These are phyloP conservation scores for Pterophyllum scalare DNA, from an alignment of 2,113 vertebrate species.

Conservation along the genomic window DNA sequence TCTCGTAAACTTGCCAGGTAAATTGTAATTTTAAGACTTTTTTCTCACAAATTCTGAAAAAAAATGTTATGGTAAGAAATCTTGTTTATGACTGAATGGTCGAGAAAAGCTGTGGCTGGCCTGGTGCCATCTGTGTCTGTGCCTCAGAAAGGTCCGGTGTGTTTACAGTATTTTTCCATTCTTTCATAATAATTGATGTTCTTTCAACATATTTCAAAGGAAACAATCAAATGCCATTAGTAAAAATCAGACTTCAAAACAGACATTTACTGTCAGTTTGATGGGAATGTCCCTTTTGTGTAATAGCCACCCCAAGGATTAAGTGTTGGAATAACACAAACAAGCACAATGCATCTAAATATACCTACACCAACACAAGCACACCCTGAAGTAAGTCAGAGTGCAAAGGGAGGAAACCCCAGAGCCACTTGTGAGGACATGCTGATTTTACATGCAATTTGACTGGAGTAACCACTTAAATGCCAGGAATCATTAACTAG, in stretches of 20 bases:
- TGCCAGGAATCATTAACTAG: not conserved
- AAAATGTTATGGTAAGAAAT: not conserved
- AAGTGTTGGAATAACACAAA: not conserved
- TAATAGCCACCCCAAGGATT: not conserved
- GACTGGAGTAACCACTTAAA: not conserved
- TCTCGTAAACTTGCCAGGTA: too few relatives aligned
- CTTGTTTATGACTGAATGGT: too few relatives aligned
- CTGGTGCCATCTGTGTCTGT: not conserved
- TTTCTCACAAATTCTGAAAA: not conserved
- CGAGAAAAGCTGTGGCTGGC: too few relatives aligned
- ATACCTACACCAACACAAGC: not conserved
- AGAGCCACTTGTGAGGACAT: not conserved
- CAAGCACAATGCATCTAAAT: not conserved
- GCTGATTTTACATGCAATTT: not conserved
- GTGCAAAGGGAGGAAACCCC: conserved; percentile 27
- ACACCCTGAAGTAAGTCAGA: not conserved
- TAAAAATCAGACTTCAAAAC: not conserved
- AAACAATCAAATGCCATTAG: not conserved
- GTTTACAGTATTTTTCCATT: not conserved
- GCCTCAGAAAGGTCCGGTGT: not conserved
- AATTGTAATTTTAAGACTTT: too few relatives aligned
- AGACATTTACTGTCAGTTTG: not conserved
- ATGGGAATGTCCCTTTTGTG: not conserved
- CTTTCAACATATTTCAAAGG: not conserved
- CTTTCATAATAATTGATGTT: not conserved